A percentile compares a stretch with the other conserved stretches of the same genome.
These are phyloP conservation scores for Delphinapterus leucas DNA, from an alignment of 2,113 vertebrate genomes.

Conservation along the genomic window DNA sequence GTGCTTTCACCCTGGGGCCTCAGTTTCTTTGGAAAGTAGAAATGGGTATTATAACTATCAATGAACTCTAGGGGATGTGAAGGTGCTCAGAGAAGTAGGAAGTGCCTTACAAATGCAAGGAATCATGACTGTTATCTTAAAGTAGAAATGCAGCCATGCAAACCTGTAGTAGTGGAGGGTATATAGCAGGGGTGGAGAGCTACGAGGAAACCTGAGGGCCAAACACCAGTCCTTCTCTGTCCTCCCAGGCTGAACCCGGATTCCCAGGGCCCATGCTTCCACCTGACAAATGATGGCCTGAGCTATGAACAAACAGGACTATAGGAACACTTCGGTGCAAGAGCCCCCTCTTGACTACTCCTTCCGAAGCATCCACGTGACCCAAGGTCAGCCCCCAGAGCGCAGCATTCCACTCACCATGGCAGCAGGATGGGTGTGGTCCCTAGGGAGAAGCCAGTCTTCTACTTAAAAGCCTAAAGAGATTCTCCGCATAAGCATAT, in stretches of 20 bases:
- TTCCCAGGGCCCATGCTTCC: constrained; percentile 42
- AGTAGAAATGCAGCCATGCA: constrained; percentile 14
- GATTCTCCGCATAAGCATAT: neutral
- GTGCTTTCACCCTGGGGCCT: constrained; percentile 49
- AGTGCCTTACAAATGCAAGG: neutral
- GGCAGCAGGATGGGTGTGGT: neutral
- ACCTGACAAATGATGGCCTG: constrained; percentile 65
- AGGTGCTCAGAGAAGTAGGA: constrained; percentile 30
- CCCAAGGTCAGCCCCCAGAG: constrained; percentile 77
- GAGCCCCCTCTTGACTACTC: constrained; percentile 84
- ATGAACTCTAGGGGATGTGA: neutral
- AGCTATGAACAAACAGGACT: constrained; percentile 64
- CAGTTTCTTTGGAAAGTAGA: constrained; percentile 56
- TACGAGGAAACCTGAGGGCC: neutral
- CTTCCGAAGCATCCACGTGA: constrained; percentile 80
- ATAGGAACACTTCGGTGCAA: constrained; percentile 56
- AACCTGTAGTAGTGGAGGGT: neutral
- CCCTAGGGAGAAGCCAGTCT: neutral
- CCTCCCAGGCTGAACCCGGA: constrained; percentile 53
- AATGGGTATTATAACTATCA: constrained; percentile 31
- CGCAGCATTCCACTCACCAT: neutral
- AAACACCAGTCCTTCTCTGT: constrained; percentile 37
- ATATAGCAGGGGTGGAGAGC: neutral
- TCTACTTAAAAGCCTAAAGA: neutral
- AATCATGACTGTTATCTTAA: neutral